phyloP scores from a whole-genome alignment of 1,140 invertebrate genomes.

The Drosophila sechellia region DNA sequence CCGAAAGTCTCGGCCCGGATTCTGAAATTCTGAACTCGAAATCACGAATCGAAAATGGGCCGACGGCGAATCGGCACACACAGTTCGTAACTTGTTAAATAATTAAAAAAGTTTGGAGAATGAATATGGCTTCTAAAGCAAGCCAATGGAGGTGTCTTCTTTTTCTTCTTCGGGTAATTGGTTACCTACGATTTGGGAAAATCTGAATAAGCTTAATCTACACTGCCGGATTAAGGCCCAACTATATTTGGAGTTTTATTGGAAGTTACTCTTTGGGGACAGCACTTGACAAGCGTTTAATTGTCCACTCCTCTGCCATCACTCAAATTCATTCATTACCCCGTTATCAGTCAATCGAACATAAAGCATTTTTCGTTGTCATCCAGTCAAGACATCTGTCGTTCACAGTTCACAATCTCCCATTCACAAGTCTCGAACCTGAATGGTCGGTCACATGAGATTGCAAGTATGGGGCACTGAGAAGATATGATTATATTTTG shows the following conservation, averaged over 20 bases:
- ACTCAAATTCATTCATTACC: slow-evolving; percentile 34
- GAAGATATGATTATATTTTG: not conserved
- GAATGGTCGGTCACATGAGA: slow-evolving; percentile 29
- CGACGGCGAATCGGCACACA: slow-evolving; percentile 26
- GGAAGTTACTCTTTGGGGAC: slow-evolving; percentile 6
- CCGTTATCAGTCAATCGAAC: slow-evolving; percentile 38
- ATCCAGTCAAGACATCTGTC: slow-evolving; percentile 16
- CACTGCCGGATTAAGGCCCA: not conserved
- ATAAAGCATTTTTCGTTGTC: not conserved
- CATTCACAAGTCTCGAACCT: slow-evolving; percentile 34
- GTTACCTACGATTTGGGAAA: not conserved
- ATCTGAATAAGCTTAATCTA: not conserved
- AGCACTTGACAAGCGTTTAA: slow-evolving; percentile 14
- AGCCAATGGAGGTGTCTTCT: too few relatives aligned
- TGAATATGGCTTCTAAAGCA: not conserved
- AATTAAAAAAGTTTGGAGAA: not conserved
- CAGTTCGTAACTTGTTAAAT: slow-evolving; percentile 21
- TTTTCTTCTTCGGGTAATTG: not conserved
- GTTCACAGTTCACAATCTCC: slow-evolving; percentile 25
- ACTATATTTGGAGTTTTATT: slow-evolving; percentile 2
- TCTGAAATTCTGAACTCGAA: not conserved
- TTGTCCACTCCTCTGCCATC: slow-evolving; percentile 23
- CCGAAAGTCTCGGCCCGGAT: slow-evolving; percentile 22
- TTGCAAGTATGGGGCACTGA: not conserved
- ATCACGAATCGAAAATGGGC: not conserved